These are phyloP conservation scores for Malurus leucopterus DNA, from an alignment of 2,797 vertebrate genomes.

Conservation along the genomic window DNA sequence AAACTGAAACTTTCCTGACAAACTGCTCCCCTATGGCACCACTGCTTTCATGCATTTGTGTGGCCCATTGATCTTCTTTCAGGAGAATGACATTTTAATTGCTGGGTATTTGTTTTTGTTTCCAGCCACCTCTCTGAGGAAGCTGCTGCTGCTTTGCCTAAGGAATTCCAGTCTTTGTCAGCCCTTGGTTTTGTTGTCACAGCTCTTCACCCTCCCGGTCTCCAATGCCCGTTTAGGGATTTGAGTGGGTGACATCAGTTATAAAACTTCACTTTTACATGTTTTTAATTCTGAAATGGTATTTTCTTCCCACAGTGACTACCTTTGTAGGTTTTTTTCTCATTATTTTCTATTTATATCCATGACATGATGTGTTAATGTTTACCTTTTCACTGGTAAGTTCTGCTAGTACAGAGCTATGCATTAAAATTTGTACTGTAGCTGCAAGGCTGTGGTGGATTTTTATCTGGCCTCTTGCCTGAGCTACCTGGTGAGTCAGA, in stretches of 20 bases:
- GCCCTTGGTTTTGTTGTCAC: not conserved
- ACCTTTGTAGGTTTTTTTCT: fast-evolving
- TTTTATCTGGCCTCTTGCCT: not conserved
- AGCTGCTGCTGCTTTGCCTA: not conserved
- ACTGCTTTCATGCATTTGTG: not conserved
- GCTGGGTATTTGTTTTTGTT: fast-evolving
- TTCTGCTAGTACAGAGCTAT: not conserved
- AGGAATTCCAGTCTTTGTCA: not conserved
- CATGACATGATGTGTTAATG: not conserved
- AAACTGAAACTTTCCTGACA: not conserved
- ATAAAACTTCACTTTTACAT: not conserved
- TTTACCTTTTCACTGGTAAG: not conserved
- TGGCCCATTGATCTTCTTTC: not conserved
- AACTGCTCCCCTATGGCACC: not conserved
- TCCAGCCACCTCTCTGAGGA: not conserved
- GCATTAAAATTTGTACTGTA: fast-evolving
- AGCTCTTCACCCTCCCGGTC: fast-evolving
- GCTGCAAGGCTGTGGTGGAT: not conserved
- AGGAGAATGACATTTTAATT: not conserved
- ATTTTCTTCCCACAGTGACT: not conserved
- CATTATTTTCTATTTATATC: not conserved
- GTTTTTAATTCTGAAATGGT: not conserved
- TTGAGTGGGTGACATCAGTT: not conserved
- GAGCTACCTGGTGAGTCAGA: not conserved
- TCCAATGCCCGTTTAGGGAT: not conserved